A percentile compares a stretch with the other conserved stretches of the same genome.
Evolutionary conservation across 2,797 vertebrate species (phyloP).

Genomic region (Lutjanus campechanus): DNA sequence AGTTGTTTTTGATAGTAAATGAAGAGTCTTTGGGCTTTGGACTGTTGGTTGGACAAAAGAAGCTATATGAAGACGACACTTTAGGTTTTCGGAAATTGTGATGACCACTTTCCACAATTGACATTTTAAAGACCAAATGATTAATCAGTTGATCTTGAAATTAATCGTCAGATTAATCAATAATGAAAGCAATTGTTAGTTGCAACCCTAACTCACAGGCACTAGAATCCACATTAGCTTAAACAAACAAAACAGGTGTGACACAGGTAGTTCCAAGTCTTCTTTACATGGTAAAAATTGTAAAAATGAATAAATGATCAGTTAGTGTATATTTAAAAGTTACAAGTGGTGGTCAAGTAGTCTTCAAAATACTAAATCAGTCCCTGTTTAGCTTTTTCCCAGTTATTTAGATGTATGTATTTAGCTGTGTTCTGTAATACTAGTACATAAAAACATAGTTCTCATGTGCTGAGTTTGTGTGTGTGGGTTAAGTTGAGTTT

Average conservation of each 20-base stretch:
- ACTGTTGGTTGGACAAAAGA: no score
- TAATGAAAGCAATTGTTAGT: no score
- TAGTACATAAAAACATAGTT: neutral
- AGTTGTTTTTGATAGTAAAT: no score
- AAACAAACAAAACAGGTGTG: neutral
- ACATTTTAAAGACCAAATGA: no score
- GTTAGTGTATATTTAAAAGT: neutral
- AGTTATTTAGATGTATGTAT: conserved; percentile 12
- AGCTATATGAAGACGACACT: no score
- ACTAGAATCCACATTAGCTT: conserved; percentile 1
- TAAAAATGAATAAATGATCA: neutral
- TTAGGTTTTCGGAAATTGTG: no score
- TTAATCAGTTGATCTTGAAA: no score
- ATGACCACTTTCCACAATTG: no score
- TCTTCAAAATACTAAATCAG: neutral
- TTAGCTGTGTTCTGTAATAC: conserved; percentile 12
- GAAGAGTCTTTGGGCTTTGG: no score
- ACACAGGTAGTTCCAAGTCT: neutral
- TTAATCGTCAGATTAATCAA: no score
- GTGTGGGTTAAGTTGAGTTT: conserved; percentile 35
- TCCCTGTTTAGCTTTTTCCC: neutral
- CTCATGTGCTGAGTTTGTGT: conserved; percentile 22
- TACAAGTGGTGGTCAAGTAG: neutral
- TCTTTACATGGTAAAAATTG: neutral
- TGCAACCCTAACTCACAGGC: no score